Evolutionary conservation across 2,797 vertebrate species (phyloP).

Genomic region (Pristis pectinata): DNA sequence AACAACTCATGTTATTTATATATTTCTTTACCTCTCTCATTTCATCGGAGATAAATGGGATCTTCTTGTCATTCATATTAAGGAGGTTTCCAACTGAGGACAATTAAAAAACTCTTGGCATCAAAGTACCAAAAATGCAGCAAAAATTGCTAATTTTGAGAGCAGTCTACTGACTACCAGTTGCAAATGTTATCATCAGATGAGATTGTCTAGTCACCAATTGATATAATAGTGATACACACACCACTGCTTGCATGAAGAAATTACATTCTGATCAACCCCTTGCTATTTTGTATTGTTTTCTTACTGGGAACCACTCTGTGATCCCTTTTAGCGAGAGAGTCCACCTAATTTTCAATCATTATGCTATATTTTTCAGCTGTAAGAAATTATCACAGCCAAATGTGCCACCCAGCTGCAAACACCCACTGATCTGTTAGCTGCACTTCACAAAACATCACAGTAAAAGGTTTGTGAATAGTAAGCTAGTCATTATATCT

Average conservation of each 20-base stretch:
- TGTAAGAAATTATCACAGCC: conserved; percentile 11
- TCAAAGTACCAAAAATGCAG: background rate
- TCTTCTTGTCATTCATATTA: background rate
- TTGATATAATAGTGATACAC: background rate
- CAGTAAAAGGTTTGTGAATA: conserved; percentile 23
- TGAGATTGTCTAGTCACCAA: background rate
- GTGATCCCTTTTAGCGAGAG: background rate
- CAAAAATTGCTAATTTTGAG: background rate
- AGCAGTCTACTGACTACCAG: background rate
- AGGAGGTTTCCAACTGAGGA: too few species aligned
- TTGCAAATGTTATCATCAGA: background rate
- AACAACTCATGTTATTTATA: background rate
- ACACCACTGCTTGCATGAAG: background rate
- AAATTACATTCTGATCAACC: background rate
- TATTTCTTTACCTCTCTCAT: background rate
- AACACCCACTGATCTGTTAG: conserved; percentile 22
- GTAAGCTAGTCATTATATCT: conserved; percentile 27
- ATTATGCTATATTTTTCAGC: background rate
- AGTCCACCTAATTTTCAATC: background rate
- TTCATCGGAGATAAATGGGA: background rate
- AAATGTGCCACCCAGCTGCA: conserved; percentile 17
- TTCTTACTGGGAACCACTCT: background rate
- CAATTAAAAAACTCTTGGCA: background rate
- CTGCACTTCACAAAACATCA: conserved; percentile 5
- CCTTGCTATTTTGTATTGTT: background rate